A percentile compares a stretch with the other conserved stretches of the same genome.
Conservation (phyloP, 2,888 invertebrate species). For the Drosophila austrosaltans region DNA sequence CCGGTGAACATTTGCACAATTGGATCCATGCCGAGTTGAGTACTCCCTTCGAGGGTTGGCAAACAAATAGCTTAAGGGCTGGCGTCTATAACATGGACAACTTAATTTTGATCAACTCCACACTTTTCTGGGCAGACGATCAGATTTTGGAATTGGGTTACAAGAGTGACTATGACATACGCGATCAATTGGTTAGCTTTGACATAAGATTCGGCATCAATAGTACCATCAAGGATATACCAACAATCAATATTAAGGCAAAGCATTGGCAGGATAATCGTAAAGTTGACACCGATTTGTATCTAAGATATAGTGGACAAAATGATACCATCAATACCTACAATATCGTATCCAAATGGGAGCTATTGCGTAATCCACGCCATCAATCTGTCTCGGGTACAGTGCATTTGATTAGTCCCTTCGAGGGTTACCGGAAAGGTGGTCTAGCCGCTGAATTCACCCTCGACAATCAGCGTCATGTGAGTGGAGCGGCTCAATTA, state of each 20-base stretch:
- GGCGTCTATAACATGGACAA: slow-evolving; percentile 84
- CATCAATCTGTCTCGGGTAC: slow-evolving; percentile 86
- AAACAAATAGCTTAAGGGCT: slow-evolving; percentile 84
- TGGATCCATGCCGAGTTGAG: slow-evolving; percentile 84
- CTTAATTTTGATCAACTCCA: slow-evolving; percentile 85
- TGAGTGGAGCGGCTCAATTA: slow-evolving; percentile 88
- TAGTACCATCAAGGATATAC: slow-evolving; percentile 86
- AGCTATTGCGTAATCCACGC: slow-evolving; percentile 84
- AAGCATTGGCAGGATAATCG: slow-evolving; percentile 85
- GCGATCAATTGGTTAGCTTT: slow-evolving; percentile 83
- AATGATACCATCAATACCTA: slow-evolving; percentile 85
- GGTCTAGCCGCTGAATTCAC: slow-evolving; percentile 88
- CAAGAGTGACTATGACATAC: slow-evolving; percentile 84
- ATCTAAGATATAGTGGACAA: slow-evolving; percentile 84
- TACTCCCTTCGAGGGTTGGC: slow-evolving; percentile 86
- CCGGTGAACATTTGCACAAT: slow-evolving; percentile 75
- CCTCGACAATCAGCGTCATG: slow-evolving; percentile 86
- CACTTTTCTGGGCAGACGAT: slow-evolving; percentile 86
- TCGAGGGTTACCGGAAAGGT: slow-evolving; percentile 88
- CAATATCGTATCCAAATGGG: slow-evolving; percentile 89
- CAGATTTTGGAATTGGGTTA: slow-evolving; percentile 85
- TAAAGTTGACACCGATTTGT: slow-evolving; percentile 84
- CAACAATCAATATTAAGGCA: slow-evolving; percentile 85
- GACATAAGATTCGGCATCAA: slow-evolving; percentile 85
- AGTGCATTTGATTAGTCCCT: slow-evolving; percentile 87